phyloP scores from a whole-genome alignment of 2,797 vertebrate species.

The Macropodus opercularis region DNA sequence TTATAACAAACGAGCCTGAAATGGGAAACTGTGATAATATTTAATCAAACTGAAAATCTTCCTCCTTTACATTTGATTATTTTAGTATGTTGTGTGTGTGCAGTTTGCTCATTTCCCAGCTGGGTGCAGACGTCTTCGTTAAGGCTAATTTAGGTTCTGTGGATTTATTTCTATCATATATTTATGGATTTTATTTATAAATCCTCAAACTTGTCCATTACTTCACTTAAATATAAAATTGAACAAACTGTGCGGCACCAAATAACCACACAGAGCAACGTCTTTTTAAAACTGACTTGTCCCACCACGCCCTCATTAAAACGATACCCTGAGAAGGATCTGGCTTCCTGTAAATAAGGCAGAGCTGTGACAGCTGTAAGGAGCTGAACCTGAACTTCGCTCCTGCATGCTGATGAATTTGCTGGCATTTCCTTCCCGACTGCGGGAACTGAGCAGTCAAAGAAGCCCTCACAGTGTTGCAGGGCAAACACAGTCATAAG shows the following conservation, averaged over 20 bases:
- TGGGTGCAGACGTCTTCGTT: background rate
- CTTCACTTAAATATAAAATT: conserved; percentile 1
- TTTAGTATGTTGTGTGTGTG: no score
- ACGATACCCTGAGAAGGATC: conserved; percentile 24
- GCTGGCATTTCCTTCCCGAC: conserved; percentile 55
- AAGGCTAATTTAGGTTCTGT: conserved; percentile 13
- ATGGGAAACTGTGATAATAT: no score
- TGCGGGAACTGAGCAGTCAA: conserved; percentile 35
- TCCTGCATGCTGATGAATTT: conserved; percentile 56
- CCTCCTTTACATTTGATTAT: no score
- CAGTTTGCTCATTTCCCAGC: background rate
- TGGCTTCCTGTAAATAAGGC: conserved; percentile 39
- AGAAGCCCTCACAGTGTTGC: conserved; percentile 36
- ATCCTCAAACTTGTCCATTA: background rate
- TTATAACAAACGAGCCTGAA: no score
- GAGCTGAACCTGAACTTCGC: conserved; percentile 15
- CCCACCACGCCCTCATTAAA: conserved; percentile 43
- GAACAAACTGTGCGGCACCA: background rate
- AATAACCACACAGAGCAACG: background rate
- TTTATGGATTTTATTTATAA: background rate
- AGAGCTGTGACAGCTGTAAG: conserved; percentile 19
- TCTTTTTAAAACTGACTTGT: background rate
- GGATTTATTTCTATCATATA: background rate
- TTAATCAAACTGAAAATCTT: no score
- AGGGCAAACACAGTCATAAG: conserved; percentile 48